These are phyloP conservation scores for Aelia acuminata DNA, from an alignment of 2,888 invertebrate species.

Conservation along the genomic window DNA sequence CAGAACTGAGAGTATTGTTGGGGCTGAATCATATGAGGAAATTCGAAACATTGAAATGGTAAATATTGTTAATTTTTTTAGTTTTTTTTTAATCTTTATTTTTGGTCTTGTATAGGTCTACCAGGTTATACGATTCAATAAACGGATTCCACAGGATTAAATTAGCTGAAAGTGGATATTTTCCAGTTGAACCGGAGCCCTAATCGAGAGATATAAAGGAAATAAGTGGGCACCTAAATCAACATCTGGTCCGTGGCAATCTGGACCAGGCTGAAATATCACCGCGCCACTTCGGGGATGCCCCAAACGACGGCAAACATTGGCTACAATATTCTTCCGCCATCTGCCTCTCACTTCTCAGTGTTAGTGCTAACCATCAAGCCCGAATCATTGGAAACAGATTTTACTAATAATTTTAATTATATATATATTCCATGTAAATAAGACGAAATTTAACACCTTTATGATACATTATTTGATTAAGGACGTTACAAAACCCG, in stretches of 20 bases:
- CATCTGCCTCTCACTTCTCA: neutral
- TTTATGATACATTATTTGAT: too few species aligned
- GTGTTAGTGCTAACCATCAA: too few species aligned
- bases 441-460: too few species aligned
- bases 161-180: neutral
- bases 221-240: constrained; percentile 26
- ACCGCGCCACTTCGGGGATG: neutral
- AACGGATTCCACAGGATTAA: neutral
- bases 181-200: neutral
- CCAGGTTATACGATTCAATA: neutral
- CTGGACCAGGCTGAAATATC: constrained; percentile 7
- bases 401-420: neutral
- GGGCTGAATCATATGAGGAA: too few species aligned
- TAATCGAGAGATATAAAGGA: constrained; percentile 18
- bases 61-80: too few species aligned
- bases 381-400: neutral
- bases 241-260: constrained; percentile 21
- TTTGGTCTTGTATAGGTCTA: too few species aligned
- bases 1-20: too few species aligned
- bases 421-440: too few species aligned
- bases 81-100: too few species aligned
- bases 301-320: neutral
- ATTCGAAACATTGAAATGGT: too few species aligned
- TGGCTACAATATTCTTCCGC: neutral
- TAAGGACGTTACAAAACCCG: too few species aligned